phyloP scores from a whole-genome alignment of 2,888 invertebrate species.

The Marasmarcha lunaedactyla region DNA sequence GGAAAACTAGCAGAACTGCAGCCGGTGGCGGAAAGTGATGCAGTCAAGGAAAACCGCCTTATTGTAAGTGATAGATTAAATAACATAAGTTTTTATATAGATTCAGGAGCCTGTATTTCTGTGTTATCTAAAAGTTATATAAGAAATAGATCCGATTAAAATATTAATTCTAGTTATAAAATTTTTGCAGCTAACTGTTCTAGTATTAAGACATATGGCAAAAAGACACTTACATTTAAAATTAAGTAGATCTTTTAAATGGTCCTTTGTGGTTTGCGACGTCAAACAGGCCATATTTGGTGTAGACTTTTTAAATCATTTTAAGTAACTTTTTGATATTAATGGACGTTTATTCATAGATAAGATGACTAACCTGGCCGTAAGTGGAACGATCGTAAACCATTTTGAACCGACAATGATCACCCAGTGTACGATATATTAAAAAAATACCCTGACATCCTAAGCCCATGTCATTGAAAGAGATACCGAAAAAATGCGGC shows the following conservation, averaged over 20 bases:
- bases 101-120: slow-evolving; percentile 1
- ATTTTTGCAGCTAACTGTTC: not conserved
- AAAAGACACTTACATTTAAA: not conserved
- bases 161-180: not conserved
- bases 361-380: slow-evolving; percentile 1
- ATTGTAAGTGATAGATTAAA: too few relatives aligned
- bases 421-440: slow-evolving; percentile 1
- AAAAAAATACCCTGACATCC: slow-evolving; percentile 2
- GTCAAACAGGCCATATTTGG: not conserved
- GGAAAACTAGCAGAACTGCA: too few relatives aligned
- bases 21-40: too few relatives aligned
- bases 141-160: not conserved
- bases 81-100: not conserved
- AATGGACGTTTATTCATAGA: slow-evolving; percentile 1
- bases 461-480: too few relatives aligned
- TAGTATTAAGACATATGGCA: not conserved
- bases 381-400: too few relatives aligned
- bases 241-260: not conserved
- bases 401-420: not conserved
- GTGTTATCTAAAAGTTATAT: slow-evolving; percentile 1
- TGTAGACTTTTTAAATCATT: too few relatives aligned
- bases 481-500: too few relatives aligned
- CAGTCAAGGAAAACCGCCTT: slow-evolving; percentile 1
- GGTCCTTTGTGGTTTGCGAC: not conserved
- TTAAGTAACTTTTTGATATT: slow-evolving; percentile 1